Evolutionary conservation across 2,113 vertebrate species (phyloP).

Genomic region (Pterocles gutturalis): DNA sequence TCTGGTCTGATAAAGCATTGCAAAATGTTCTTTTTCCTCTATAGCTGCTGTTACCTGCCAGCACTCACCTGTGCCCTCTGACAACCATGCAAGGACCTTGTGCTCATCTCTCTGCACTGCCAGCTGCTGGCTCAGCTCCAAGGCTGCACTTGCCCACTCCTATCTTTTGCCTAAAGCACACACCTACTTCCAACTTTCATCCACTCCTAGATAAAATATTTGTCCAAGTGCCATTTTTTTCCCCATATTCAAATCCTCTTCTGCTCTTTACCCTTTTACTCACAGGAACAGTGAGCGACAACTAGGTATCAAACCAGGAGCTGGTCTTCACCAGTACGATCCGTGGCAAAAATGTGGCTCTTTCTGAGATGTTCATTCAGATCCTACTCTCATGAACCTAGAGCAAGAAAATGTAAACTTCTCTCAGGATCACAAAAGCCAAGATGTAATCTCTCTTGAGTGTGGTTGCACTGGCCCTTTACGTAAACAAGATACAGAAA

Average conservation of each 20-base stretch:
- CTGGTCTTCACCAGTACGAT: background rate
- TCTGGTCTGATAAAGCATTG: background rate
- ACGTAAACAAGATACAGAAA: background rate
- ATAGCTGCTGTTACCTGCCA: background rate
- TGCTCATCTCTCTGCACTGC: background rate
- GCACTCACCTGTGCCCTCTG: rapidly evolving
- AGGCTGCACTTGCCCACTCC: background rate
- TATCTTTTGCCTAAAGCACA: background rate
- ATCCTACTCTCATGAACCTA: background rate
- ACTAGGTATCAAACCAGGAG: background rate
- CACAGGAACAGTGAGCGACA: background rate
- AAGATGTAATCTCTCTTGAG: background rate
- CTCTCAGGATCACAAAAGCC: background rate
- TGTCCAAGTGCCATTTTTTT: background rate
- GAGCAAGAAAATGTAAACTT: background rate
- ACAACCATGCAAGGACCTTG: background rate
- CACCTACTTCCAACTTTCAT: background rate
- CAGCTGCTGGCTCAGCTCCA: rapidly evolving
- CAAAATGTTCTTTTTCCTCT: background rate
- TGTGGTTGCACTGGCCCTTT: background rate
- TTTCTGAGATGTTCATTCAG: background rate
- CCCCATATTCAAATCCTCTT: background rate
- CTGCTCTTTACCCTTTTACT: background rate
- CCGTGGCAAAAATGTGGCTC: background rate
- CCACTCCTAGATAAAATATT: background rate